Conservation (phyloP, 2,113 vertebrate genomes). For the Phylloscopus trochiloides region DNA sequence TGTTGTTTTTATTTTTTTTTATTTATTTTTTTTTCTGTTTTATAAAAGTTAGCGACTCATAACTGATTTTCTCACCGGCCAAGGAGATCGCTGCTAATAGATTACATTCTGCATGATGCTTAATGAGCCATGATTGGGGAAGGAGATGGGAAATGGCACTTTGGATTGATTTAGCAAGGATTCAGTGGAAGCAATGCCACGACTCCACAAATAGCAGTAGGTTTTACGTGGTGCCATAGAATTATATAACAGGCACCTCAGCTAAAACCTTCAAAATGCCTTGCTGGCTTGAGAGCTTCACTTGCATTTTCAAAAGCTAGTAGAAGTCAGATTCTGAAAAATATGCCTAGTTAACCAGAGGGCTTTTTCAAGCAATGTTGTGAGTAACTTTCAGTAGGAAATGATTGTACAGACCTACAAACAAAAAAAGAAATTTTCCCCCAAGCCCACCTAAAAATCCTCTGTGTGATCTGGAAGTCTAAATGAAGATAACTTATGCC, state of each 20-base stretch:
- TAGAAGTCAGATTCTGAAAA: background rate
- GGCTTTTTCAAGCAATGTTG: background rate
- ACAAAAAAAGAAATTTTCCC: background rate
- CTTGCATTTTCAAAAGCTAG: background rate
- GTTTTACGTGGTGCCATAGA: background rate
- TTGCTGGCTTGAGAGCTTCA: background rate
- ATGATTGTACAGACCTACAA: background rate
- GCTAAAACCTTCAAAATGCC: background rate
- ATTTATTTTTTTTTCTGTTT: background rate
- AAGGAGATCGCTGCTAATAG: conserved; percentile 18
- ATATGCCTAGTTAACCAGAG: background rate
- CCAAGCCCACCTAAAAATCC: background rate
- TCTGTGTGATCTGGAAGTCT: background rate
- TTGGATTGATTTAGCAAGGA: conserved; percentile 16
- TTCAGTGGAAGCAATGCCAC: background rate
- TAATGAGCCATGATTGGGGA: conserved; percentile 59
- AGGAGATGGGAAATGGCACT: conserved; percentile 12
- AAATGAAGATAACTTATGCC: background rate
- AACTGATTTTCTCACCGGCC: conserved; percentile 20
- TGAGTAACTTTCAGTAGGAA: background rate
- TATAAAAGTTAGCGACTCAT: conserved; percentile 32
- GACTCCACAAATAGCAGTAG: background rate
- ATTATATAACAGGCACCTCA: background rate
- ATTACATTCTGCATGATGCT: conserved; percentile 49
- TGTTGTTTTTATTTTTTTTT: conserved; percentile 21